Conservation (phyloP, 2,888 invertebrate genomes). For the Bombylius major region DNA sequence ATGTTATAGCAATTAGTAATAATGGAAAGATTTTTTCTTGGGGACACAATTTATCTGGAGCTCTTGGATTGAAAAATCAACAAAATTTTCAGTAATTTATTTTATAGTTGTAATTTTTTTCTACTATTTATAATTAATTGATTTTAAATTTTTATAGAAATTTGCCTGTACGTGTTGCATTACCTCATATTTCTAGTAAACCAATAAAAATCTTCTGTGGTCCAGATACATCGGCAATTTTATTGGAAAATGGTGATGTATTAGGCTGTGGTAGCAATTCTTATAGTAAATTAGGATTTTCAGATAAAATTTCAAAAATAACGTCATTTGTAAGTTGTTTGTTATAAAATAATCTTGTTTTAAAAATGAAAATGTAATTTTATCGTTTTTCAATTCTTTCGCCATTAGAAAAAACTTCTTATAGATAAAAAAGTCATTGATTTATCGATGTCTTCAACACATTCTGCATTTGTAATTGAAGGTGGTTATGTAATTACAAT, state of each 20-base stretch:
- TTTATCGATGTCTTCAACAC: slow-evolving; percentile 46
- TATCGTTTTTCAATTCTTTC: background rate
- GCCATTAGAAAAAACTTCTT: slow-evolving; percentile 34
- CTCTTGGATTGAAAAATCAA: slow-evolving; percentile 41
- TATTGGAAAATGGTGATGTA: slow-evolving; percentile 46
- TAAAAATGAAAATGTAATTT: background rate
- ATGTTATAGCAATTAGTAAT: slow-evolving; percentile 48
- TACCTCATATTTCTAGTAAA: slow-evolving; percentile 36
- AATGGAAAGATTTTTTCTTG: slow-evolving; percentile 52
- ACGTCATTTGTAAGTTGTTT: slow-evolving; percentile 25
- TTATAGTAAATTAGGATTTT: slow-evolving; percentile 51
- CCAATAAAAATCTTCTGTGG: slow-evolving; percentile 46
- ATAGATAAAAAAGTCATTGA: slow-evolving; percentile 44
- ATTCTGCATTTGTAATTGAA: slow-evolving; percentile 49
- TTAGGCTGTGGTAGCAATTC: slow-evolving; percentile 51
- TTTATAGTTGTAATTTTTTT: background rate
- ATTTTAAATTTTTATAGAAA: slow-evolving; percentile 16
- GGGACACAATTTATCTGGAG: slow-evolving; percentile 46
- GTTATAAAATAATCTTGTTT: background rate
- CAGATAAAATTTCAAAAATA: slow-evolving; percentile 29
- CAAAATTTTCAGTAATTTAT: slow-evolving; percentile 26
- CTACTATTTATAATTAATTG: too few species aligned
- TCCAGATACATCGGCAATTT: slow-evolving; percentile 46
- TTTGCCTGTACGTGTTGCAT: slow-evolving; percentile 26
- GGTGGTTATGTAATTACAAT: slow-evolving; percentile 50